Conservation (phyloP, 1,140 invertebrate genomes). For the Drosophila bifasciata region DNA sequence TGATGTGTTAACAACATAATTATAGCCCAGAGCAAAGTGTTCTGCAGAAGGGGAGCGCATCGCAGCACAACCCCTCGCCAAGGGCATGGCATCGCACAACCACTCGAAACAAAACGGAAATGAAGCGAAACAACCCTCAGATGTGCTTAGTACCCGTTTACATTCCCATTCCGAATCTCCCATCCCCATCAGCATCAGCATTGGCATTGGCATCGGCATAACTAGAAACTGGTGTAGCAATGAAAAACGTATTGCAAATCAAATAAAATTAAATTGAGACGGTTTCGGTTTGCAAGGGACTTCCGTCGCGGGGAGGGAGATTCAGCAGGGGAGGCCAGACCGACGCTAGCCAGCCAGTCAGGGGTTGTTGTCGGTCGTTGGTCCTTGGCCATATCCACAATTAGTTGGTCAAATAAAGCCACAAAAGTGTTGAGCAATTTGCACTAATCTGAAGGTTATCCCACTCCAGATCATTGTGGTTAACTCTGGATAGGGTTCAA, state of each 20-base stretch:
- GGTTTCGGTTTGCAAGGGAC: conserved; percentile 19
- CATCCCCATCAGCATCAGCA: not conserved
- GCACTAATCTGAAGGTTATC: conserved; percentile 69
- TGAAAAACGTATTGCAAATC: conserved; percentile 81
- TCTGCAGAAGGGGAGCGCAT: conserved; percentile 42
- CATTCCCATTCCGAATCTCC: conserved; percentile 1
- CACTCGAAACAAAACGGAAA: conserved; percentile 80
- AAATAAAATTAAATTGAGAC: conserved; percentile 82
- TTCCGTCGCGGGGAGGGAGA: conserved; percentile 31
- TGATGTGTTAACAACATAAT: conserved; percentile 84
- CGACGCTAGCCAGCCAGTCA: not conserved
- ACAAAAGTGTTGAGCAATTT: conserved; percentile 79
- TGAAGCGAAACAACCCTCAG: conserved; percentile 72
- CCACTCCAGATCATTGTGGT: conserved; percentile 28
- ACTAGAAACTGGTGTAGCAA: conserved; percentile 69
- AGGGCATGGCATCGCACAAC: conserved; percentile 30
- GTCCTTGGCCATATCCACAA: conserved; percentile 53
- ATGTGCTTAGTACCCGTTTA: conserved; percentile 50
- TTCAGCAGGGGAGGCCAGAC: not conserved
- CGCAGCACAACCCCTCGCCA: conserved; percentile 59
- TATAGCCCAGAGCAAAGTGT: conserved; percentile 78
- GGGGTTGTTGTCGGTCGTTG: conserved; percentile 11
- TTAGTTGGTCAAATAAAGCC: conserved; percentile 82
- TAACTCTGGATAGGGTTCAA: conserved; percentile 1
- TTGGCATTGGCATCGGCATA: no score